Base-by-base conservation (phyloP, 2,888 invertebrate species). In the Diarsia mendica region DNA sequence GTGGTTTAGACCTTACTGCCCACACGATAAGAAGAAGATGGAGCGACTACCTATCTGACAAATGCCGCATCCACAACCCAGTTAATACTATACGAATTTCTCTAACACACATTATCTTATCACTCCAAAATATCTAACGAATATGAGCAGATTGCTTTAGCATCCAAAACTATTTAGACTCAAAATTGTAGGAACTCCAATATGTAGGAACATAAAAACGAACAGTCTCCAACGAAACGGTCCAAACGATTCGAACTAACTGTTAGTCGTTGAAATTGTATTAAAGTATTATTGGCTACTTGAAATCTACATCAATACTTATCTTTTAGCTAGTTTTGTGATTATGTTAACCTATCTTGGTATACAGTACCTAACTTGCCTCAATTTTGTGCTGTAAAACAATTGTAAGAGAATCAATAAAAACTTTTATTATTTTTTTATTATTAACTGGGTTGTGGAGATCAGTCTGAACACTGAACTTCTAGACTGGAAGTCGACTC, bases 131-230 rank as follows among this genome's bases (percentile, higher is more conserved):
- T 18, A 39, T 1, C 53, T 70, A 23, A 51, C 11, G 23, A 55
- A 39, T 55, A 72, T 55, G 28, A 46, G 20, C 49, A 61, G 49
- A 67, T 72, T 51, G 51, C 39, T 49, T 13, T 20, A n/a, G 44
- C 23, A 46, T 61, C 8, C 20, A 55, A 68, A 69, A 51, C 46
- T 64, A 64, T 67, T 72, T 46, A 51, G 6, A 72, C 53, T 65
- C 20, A 55, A 79, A 68, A 79, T 66, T 46, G 39, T 63, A n/a
- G 23, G 61, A 75, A 67, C 67, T 76, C 60, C 46, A 80, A 68
- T 71, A 68, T 67, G 60, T 58, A 60, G n/a, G 44, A 28, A 20
- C 55, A 68, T 80, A 80, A 80, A 80, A 80, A 55, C 61, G 65
- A 80, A 76, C 44, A 80, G 75, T 49, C 28, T 1, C 60, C 8